Conservation (phyloP, 1,140 invertebrate genomes). For the Condylostylus longicornis region DNA sequence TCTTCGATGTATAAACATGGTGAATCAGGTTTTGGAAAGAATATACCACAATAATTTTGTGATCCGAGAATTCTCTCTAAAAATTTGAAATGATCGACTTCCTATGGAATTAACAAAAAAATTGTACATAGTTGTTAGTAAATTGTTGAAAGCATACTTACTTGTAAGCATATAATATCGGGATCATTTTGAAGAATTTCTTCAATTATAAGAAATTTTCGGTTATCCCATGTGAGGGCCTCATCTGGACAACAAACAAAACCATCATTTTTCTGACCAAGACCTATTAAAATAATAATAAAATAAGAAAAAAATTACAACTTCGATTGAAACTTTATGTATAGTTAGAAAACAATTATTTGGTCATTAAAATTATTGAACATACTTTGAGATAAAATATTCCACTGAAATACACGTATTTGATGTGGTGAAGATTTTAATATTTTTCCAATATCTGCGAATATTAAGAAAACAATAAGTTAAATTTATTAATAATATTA, state of each 20-base stretch:
- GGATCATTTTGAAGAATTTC: constrained; percentile 53
- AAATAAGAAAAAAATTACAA: constrained; percentile 4
- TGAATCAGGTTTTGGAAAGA: constrained; percentile 64
- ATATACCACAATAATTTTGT: constrained; percentile 53
- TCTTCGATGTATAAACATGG: constrained; percentile 57
- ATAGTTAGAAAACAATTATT: background rate
- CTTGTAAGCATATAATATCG: constrained; percentile 61
- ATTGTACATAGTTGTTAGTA: constrained; percentile 12
- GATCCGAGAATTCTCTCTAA: constrained; percentile 42
- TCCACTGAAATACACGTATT: constrained; percentile 58
- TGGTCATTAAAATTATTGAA: too few species aligned
- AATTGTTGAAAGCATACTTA: constrained; percentile 14
- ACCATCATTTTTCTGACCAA: constrained; percentile 55
- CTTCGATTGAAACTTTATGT: too few species aligned
- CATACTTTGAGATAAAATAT: constrained; percentile 59
- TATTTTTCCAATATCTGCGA: background rate
- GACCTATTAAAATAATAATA: constrained; percentile 37
- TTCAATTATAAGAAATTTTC: constrained; percentile 53
- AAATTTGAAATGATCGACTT: constrained; percentile 65
- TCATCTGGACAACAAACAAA: constrained; percentile 56
- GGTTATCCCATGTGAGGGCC: constrained; percentile 51
- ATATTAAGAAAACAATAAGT: too few species aligned
- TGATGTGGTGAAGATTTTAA: constrained; percentile 19
- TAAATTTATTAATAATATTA: too few species aligned
- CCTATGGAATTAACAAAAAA: constrained; percentile 32